These are phyloP conservation scores for Amazona guildingii DNA, from an alignment of 2,113 vertebrate genomes.

Conservation along the genomic window DNA sequence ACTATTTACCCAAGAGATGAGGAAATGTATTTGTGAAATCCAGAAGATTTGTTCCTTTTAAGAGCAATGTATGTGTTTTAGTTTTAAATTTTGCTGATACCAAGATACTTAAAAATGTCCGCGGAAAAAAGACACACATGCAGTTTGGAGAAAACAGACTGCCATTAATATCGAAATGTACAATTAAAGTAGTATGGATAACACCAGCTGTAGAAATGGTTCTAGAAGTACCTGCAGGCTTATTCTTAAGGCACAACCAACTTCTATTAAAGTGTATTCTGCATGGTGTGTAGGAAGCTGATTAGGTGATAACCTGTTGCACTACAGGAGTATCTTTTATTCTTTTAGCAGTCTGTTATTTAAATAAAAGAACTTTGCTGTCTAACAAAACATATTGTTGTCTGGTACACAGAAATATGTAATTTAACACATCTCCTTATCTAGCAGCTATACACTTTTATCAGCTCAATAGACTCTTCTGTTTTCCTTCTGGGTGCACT, in stretches of 20 bases:
- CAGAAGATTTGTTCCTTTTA: neutral
- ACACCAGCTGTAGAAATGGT: neutral
- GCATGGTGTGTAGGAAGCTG: neutral
- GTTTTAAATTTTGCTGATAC: neutral
- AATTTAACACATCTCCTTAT: conserved; percentile 16
- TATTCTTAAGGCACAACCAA: neutral
- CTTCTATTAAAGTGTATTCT: neutral
- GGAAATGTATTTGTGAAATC: neutral
- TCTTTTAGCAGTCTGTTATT: neutral
- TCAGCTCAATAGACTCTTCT: neutral
- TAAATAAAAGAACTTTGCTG: neutral
- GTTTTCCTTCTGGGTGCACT: conserved; percentile 5
- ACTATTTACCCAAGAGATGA: neutral
- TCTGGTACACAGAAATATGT: neutral
- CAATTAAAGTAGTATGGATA: neutral
- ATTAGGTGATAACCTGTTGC: neutral
- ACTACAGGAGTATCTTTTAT: neutral
- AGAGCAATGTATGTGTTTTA: neutral
- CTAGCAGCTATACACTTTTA: neutral
- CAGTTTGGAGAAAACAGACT: neutral
- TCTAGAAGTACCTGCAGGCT: neutral
- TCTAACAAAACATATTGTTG: conserved; percentile 19
- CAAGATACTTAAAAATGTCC: neutral
- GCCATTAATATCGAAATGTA: neutral
- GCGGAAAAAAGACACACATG: neutral